phyloP scores from a whole-genome alignment of 2,888 invertebrate species.

The Drosophila colorata region DNA sequence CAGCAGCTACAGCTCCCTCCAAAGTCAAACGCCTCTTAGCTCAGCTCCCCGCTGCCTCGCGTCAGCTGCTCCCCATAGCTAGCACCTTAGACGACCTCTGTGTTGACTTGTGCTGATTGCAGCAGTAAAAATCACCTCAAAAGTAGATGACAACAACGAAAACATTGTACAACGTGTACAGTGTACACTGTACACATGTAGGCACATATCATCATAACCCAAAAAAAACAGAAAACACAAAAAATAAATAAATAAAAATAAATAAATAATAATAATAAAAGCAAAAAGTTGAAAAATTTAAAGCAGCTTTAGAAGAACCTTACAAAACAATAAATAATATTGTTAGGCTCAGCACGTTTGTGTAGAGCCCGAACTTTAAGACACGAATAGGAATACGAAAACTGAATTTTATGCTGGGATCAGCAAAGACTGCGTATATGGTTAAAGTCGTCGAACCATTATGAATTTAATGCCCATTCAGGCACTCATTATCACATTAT shows the following conservation, averaged over 20 bases:
- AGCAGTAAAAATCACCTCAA: conserved; percentile 65
- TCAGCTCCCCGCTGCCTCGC: neutral
- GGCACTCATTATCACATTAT: conserved; percentile 67
- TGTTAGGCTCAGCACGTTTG: conserved; percentile 79
- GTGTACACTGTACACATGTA: conserved; percentile 74
- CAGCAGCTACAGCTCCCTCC: no score
- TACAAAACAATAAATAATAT: conserved; percentile 43
- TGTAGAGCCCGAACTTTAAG: conserved; percentile 2
- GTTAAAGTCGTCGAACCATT: conserved; percentile 42
- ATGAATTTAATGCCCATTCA: conserved; percentile 25
- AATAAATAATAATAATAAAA: neutral
- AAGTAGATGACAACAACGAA: conserved; percentile 47
- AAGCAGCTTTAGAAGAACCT: conserved; percentile 32
- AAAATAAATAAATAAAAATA: conserved; percentile 1
- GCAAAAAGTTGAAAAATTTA: conserved; percentile 16
- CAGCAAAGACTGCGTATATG: conserved; percentile 27
- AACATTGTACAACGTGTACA: conserved; percentile 67
- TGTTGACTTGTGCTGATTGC: conserved; percentile 78
- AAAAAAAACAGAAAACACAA: conserved; percentile 21
- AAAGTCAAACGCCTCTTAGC: conserved; percentile 15
- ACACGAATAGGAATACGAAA: conserved; percentile 2
- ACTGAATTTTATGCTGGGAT: conserved; percentile 36
- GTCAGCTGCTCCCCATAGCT: neutral
- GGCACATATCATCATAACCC: conserved; percentile 55
- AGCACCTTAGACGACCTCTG: conserved; percentile 65